Base-by-base conservation (phyloP, 2,797 vertebrate genomes). In the Otolemur crassicaudatus region DNA sequence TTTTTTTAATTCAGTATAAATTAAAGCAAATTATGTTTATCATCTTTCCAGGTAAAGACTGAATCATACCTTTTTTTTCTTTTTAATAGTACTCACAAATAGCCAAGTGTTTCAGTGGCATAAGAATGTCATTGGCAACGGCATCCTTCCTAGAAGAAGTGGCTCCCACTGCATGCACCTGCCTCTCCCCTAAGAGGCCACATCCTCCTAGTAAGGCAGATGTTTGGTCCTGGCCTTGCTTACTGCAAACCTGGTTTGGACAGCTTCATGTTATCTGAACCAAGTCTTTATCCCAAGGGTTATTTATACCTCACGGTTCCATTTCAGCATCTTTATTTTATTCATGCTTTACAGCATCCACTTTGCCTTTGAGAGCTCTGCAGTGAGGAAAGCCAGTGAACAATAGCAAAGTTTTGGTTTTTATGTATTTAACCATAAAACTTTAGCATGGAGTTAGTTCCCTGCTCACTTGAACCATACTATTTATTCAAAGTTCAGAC, bases 141-240 rank as follows among this genome's bases (percentile, higher is more conserved):
- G 56, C 9, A 9, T 40, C 63, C 3, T 12, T 56, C 19, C 31
- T 0, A 2, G 34, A 12, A 40, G 63, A 34, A 13, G 8, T 16
- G 25, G 65, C 53, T 60, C 81, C 70, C 40, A 16, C 19, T 1
- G 34, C 19, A 34, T 1, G 10, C 20, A 31, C 16, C 63, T 69
- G 8, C 60, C 49, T 43, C 16, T 37, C 12, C 16, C 19, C 37
- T 34, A 9, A 29, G 72, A 69, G 23, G 7, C 49, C 14, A 34
- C 2, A 22, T 56, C n/a, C 58, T n/a, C n/a, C 73, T 65, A 27
- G 12, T 31, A 34, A 87, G 17, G 1, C 87, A 95, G 96, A 27
- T 25, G 19, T 37, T 98, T 95, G 93, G 92, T 79, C 97, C 94
- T 88, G 94, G 96, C 95, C 82, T 86, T 97, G 93, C 97, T 97